These are phyloP conservation scores for Cosmia pyralina DNA, from an alignment of 2,888 invertebrate genomes.

Conservation along the genomic window DNA sequence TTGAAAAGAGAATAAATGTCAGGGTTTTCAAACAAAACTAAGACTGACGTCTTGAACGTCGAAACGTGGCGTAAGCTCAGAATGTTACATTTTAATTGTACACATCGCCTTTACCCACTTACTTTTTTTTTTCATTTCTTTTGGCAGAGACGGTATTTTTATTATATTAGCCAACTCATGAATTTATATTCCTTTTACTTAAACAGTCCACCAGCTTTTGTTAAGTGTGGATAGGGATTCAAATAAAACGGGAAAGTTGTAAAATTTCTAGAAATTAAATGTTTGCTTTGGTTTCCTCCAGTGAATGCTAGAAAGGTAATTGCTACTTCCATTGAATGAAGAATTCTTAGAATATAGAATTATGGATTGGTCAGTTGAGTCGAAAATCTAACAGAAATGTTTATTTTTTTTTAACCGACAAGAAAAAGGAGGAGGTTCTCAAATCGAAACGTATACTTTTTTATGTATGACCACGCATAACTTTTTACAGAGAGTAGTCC, in stretches of 20 bases:
- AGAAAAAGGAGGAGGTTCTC: no score
- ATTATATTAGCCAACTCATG: conserved; percentile 25
- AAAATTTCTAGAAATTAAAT: background rate
- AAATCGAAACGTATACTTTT: no score
- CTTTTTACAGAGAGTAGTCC: no score
- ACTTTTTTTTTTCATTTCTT: conserved; percentile 37
- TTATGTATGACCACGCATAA: no score
- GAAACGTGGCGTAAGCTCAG: conserved; percentile 28
- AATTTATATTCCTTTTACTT: conserved; percentile 23
- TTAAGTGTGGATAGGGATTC: background rate
- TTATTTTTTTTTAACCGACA: no score
- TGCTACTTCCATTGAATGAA: background rate
- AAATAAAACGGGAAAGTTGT: conserved; percentile 7
- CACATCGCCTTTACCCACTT: background rate
- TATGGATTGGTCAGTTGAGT: background rate
- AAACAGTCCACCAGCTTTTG: conserved; percentile 9
- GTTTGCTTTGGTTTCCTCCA: background rate
- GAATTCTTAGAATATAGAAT: background rate
- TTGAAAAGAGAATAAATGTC: background rate
- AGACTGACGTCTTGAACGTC: background rate
- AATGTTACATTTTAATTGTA: conserved; percentile 37
- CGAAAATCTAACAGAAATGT: background rate
- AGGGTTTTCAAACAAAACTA: background rate
- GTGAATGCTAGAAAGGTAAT: background rate
- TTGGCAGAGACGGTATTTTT: conserved; percentile 24